Evolutionary conservation across 2,888 invertebrate genomes (phyloP), one percentile per base, ranked within the genome.

Genomic region (Metacarcinus magister): DNA sequence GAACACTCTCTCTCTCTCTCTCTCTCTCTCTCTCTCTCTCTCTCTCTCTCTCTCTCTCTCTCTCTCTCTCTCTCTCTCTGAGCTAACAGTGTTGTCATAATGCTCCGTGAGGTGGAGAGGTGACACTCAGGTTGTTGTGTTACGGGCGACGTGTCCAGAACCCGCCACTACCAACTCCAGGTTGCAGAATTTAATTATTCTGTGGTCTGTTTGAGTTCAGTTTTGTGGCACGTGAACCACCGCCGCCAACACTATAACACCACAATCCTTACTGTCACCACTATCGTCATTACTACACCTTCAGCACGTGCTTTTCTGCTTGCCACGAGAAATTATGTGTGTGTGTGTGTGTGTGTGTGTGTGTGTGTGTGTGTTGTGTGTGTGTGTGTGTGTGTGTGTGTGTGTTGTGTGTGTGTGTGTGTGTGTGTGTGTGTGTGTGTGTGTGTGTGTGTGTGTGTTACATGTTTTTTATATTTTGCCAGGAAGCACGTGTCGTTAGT

Each of bases 11-110:
- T 32, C 75, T 28, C 75, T 28, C 75, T 28, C 28, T 75, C 75
- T 75, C 75, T 75, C 75, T 75, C 75, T 75, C 75, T 75, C 82
- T 82, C 82, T 82, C 82, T 82, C 82, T 82, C 82, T 82, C 82
- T 82, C 82, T 82, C 82, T 82, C 82, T 82, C 82, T 82, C 82
- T 82, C 82, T 82, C 82, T 82, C 82, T 82, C 82, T 82, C 10
- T n/a, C 28, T 3, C 13, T 7, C 19, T n/a, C n/a, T n/a, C n/a
- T n/a, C n/a, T n/a, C n/a, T n/a, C n/a, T n/a, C n/a, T n/a, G n/a
- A 23, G n/a, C 23, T 67, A 67, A 67, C 67, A 67, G 67, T 82
- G 82, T 82, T 82, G 82, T 82, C 82, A 82, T 82, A 82, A 82
- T 82, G 82, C 2, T 82, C 10, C 82, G 82, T 82, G 82, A 82